phyloP scores from a whole-genome alignment of 2,888 invertebrate genomes.

The Gortyna flavago region DNA sequence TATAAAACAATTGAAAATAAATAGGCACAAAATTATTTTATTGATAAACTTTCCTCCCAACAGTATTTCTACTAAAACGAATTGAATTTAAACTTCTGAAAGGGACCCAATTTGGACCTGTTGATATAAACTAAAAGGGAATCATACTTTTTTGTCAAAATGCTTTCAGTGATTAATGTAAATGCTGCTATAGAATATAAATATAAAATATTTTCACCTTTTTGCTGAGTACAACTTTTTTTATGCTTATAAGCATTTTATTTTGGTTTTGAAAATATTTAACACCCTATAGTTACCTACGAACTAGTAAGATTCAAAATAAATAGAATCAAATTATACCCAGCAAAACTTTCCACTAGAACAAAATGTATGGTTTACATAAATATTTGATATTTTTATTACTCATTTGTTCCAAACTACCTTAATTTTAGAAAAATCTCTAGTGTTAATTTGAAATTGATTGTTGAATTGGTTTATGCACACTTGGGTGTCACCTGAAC shows the following conservation, averaged over 20 bases:
- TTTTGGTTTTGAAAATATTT: neutral
- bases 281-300: neutral
- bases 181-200: constrained; percentile 51
- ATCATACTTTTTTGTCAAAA: constrained; percentile 69
- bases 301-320: neutral
- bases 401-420: constrained; percentile 14
- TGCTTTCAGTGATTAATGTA: constrained; percentile 41
- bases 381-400: constrained; percentile 23
- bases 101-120: constrained; percentile 67
- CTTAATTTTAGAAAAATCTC: constrained; percentile 33
- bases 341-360: constrained; percentile 30
- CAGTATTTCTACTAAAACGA: constrained; percentile 28
- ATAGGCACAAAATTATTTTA: neutral
- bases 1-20: neutral
- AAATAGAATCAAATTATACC: constrained; percentile 46
- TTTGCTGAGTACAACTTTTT: constrained; percentile 55
- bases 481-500: constrained; percentile 87
- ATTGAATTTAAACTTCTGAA: constrained; percentile 67
- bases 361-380: constrained; percentile 69
- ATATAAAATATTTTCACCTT: constrained; percentile 17
- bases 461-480: constrained; percentile 86
- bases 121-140: constrained; percentile 28
- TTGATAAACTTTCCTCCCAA: constrained; percentile 41
- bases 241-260: neutral
- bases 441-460: constrained; percentile 72